Percentiles rank a stretch among this genome's conserved stretches.
Evolutionary conservation across 2,113 vertebrate species (phyloP).

Genomic region (Falco punctatus): DNA sequence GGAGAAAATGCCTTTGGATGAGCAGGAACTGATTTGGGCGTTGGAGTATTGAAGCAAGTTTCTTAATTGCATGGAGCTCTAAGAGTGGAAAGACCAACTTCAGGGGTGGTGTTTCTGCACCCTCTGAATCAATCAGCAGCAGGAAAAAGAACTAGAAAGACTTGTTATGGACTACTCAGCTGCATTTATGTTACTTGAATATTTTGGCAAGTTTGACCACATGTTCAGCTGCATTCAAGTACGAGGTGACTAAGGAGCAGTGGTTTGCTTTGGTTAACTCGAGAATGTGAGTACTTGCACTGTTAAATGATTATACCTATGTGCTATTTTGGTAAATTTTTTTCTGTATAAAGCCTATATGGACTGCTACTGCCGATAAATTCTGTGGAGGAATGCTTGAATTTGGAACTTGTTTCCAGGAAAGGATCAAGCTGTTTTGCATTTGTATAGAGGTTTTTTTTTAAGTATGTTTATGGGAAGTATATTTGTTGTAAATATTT

Average conservation of each 20-base stretch:
- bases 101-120: conserved; percentile 41
- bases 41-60: conserved; percentile 32
- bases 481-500: conserved; percentile 7
- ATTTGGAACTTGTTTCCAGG: not conserved
- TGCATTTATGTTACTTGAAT: conserved; percentile 1
- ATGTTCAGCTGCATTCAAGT: conserved; percentile 33
- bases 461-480: not conserved
- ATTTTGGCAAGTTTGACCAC: not conserved
- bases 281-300: conserved; percentile 51
- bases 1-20: conserved; percentile 26
- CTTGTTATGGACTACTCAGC: conserved; percentile 12
- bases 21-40: conserved; percentile 38
- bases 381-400: not conserved
- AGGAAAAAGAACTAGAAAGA: conserved; percentile 46
- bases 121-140: conserved; percentile 37
- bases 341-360: not conserved
- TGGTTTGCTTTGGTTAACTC: conserved; percentile 36
- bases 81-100: conserved; percentile 29
- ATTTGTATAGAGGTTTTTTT: not conserved
- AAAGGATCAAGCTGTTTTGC: not conserved
- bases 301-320: conserved; percentile 30
- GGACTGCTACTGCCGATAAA: not conserved
- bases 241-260: conserved; percentile 29
- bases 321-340: not conserved
- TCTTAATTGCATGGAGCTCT: conserved; percentile 35